Base-by-base conservation (phyloP, 2,888 invertebrate species). In the Sinodicranocentrus sp. region DNA sequence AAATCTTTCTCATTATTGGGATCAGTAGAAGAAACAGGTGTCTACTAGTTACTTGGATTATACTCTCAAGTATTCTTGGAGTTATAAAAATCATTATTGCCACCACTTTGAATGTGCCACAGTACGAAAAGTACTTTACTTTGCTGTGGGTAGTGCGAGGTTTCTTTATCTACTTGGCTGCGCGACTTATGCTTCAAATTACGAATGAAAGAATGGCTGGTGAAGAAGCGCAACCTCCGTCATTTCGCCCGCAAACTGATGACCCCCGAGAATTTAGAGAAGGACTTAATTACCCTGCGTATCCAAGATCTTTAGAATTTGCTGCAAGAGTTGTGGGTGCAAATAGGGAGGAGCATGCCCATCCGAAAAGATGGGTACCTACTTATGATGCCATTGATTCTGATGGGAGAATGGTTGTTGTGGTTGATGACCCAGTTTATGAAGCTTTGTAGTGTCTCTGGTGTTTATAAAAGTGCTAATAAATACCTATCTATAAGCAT, bases 371-470 rank as follows among this genome's bases (percentile, higher is more conserved):
- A 10, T 79, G 79, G 79, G 71, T 63, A 0, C 79, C 79, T 1
- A 71, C 71, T 21, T 79, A 79, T 61, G 79, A 79, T 2, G 79
- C 79, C 2, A 48, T 52, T 26, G 79, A 79, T 19, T 13, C 39
- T 0, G 79, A 79, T 6, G 79, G 79, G 13, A 61, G 79, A 43
- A 71, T 79, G 71, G 72, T 79, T 0, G 54, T 54, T 19, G 72
- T 79, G 13, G 71, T 79, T 2, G 79, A 79, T 65, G 79, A 79
- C n/a, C 79, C 79, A 8, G 63, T 71, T 19, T 79, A 72, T 54
- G 79, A 79, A 26, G 39, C 48, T 28, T 72, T 79, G n/a, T 79
- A n/a, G 63, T 23, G 10, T 8, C 8, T 6, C 8, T 59, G 8
- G 8, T 59, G 10, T 52, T 52, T 17, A 52, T 17, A 17, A 8